Conservation (phyloP, 2,797 vertebrate genomes). For the Amblyopsis hoosieri region DNA sequence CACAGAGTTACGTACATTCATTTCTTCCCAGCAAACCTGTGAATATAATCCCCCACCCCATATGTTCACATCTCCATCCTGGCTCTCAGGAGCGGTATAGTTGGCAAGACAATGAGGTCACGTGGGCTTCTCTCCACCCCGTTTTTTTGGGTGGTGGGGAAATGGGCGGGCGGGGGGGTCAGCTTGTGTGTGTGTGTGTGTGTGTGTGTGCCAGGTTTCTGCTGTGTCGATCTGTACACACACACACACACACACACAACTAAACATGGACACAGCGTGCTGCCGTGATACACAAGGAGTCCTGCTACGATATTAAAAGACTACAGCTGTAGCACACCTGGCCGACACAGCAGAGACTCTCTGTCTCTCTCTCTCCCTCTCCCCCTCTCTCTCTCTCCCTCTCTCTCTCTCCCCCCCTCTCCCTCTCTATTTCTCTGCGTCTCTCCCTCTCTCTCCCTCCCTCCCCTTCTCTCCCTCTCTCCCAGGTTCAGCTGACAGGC, state of each 20-base stretch:
- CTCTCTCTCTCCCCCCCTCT: neutral
- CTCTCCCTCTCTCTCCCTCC: neutral
- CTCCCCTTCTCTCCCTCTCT: neutral
- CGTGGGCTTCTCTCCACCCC: too few relatives aligned
- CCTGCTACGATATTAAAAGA: conserved; percentile 60
- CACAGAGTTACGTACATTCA: neutral
- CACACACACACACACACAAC: conserved; percentile 2
- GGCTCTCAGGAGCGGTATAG: conserved; percentile 39
- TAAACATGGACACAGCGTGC: neutral
- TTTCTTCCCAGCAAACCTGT: conserved; percentile 26
- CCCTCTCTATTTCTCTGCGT: neutral
- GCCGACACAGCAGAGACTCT: conserved; percentile 10
- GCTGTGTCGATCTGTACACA: conserved; percentile 71
- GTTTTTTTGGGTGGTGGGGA: too few relatives aligned
- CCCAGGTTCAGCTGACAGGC: too few relatives aligned
- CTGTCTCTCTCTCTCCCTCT: neutral
- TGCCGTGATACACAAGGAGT: conserved; percentile 6
- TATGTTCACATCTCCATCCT: conserved; percentile 55
- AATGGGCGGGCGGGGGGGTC: neutral
- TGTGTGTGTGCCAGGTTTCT: conserved; percentile 60
- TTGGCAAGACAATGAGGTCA: conserved; percentile 50
- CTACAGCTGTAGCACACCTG: conserved; percentile 55
- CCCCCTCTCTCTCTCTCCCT: too few relatives aligned
- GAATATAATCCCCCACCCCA: conserved; percentile 30
- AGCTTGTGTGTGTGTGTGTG: conserved; percentile 7